These are phyloP conservation scores for Synaphobranchus kaupii DNA, from an alignment of 2,797 vertebrate species.

Conservation along the genomic window DNA sequence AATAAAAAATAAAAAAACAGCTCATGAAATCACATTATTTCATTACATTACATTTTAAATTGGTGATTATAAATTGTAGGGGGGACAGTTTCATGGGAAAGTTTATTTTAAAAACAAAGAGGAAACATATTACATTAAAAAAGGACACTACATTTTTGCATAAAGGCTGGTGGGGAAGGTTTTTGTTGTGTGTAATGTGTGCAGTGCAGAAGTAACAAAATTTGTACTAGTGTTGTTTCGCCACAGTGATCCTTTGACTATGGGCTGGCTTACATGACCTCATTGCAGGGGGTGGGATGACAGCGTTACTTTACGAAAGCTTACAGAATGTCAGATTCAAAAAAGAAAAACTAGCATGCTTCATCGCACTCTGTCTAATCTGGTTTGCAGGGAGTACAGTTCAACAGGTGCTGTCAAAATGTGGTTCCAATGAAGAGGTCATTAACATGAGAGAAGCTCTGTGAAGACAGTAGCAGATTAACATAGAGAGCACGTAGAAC, in stretches of 20 bases:
- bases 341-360: conserved; percentile 1
- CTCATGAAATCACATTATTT: neutral
- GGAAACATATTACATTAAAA: neutral
- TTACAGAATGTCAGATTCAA: neutral
- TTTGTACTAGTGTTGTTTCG: neutral
- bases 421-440: neutral
- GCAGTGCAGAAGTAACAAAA: neutral
- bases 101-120: neutral
- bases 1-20: neutral
- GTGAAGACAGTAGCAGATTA: neutral
- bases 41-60: neutral
- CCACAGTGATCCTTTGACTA: neutral
- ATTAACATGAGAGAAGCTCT: neutral
- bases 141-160: neutral
- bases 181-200: neutral
- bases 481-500: neutral
- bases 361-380: conserved; percentile 19
- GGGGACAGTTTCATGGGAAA: neutral
- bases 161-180: neutral
- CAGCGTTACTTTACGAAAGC: neutral
- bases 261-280: neutral
- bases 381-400: neutral
- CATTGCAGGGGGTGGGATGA: neutral
- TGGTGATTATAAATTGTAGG: neutral
- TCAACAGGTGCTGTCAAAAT: conserved; percentile 19